phyloP scores from a whole-genome alignment of 2,113 vertebrate genomes.

The Albula glossodonta region DNA sequence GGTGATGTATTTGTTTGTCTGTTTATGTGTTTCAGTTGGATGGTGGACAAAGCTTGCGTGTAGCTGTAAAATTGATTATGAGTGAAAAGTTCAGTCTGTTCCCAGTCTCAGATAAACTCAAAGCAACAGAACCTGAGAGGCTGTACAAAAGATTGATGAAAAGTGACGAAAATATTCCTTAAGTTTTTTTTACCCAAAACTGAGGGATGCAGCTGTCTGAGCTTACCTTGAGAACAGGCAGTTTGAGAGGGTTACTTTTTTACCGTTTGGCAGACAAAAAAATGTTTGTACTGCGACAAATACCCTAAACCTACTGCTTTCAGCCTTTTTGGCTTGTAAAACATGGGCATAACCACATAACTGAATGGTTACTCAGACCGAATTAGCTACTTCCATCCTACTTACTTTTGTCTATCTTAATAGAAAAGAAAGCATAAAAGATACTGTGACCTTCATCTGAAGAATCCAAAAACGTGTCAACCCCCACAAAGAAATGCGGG shows the following conservation, averaged over 20 bases:
- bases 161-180: not conserved
- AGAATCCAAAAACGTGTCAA: too few relatives aligned
- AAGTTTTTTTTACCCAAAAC: not conserved
- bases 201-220: not conserved
- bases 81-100: not conserved
- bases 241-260: not conserved
- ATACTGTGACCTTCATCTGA: too few relatives aligned
- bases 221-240: not conserved
- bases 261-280: not conserved
- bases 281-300: not conserved
- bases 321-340: not conserved
- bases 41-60: not conserved
- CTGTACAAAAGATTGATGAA: not conserved
- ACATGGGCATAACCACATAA: too few relatives aligned
- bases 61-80: not conserved
- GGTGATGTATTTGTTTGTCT: too few relatives aligned
- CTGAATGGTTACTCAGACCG: too few relatives aligned
- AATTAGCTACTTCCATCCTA: too few relatives aligned
- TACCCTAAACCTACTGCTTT: not conserved
- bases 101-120: not conserved
- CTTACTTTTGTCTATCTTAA: too few relatives aligned
- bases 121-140: not conserved
- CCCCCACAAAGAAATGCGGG: too few relatives aligned
- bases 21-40: not conserved
- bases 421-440: too few relatives aligned